These are phyloP conservation scores for Phrixothrix hirtus DNA, from an alignment of 2,888 invertebrate species.

Conservation along the genomic window DNA sequence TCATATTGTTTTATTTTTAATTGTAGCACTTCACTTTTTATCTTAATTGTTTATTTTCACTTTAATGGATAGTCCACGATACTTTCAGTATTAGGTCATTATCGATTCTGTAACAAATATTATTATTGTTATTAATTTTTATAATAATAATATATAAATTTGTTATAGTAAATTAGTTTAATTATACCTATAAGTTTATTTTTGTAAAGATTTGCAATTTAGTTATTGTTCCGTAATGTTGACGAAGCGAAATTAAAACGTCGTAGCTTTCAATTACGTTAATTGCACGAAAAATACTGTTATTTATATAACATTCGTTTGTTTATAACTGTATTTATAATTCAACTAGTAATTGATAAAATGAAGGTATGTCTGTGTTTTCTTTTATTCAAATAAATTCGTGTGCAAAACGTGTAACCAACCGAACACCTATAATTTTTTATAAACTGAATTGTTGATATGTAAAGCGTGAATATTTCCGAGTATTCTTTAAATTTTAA, in stretches of 20 bases:
- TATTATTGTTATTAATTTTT: background rate
- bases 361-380: too few species aligned
- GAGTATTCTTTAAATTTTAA: too few species aligned
- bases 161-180: background rate
- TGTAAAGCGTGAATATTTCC: too few species aligned
- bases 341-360: background rate
- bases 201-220: background rate
- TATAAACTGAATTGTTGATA: too few species aligned
- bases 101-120: background rate
- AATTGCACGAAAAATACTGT: background rate
- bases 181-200: background rate
- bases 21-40: background rate
- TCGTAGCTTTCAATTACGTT: background rate
- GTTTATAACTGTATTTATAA: background rate
- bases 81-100: too few species aligned
- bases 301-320: background rate
- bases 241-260: background rate
- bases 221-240: conserved; percentile 3
- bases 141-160: background rate
- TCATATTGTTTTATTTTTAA: too few species aligned
- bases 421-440: too few species aligned
- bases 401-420: too few species aligned
- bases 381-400: too few species aligned
- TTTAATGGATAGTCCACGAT: too few species aligned
- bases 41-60: background rate